Evolutionary conservation across 37 sponge, comb jelly and placozoan genomes (phyloP).

Genomic region (Spongilla lacustris): DNA sequence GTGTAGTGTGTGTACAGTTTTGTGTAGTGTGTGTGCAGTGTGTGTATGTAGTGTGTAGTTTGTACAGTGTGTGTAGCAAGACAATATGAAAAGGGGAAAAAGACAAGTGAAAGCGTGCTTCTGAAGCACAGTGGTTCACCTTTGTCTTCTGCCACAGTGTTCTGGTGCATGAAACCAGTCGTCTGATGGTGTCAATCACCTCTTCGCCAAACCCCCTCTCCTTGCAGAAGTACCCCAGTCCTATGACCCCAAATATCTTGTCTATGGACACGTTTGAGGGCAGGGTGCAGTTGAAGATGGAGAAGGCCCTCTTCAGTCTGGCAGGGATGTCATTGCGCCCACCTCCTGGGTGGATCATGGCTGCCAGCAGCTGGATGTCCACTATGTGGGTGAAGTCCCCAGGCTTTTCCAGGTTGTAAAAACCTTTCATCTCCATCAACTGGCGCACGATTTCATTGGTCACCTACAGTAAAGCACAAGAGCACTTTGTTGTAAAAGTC

Average conservation of each 20-base stretch:
- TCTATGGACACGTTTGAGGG: slow-evolving; percentile 98
- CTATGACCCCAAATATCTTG: slow-evolving; percentile 95
- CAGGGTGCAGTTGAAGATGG: slow-evolving; percentile 97
- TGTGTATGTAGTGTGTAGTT: too few species aligned
- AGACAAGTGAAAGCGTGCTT: too few species aligned
- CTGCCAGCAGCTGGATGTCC: slow-evolving; percentile 93
- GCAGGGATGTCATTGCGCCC: slow-evolving; percentile 97
- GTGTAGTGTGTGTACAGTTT: too few species aligned
- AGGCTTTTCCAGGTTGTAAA: slow-evolving; percentile 97
- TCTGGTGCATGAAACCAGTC: slow-evolving; percentile 81
- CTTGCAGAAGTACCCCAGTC: slow-evolving; percentile 88
- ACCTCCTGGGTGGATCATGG: slow-evolving; percentile 99
- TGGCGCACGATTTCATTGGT: slow-evolving; percentile 99
- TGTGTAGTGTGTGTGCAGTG: too few species aligned
- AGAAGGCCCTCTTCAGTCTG: slow-evolving; percentile 96
- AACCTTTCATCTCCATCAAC: slow-evolving; percentile 95
- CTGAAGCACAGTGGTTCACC: slow-evolving; percentile 15
- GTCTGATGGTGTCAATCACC: slow-evolving; percentile 54
- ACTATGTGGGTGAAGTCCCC: slow-evolving; percentile 98
- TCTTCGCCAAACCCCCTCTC: slow-evolving; percentile 84
- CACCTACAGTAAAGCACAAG: slow-evolving; percentile 35
- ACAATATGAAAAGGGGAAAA: too few species aligned
- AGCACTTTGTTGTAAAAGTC: too few species aligned
- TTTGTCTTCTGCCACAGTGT: slow-evolving; percentile 94
- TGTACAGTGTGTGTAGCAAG: too few species aligned